A percentile compares a stretch with the other conserved stretches of the same genome.
phyloP scores from a whole-genome alignment of 2,797 vertebrate species.

The Podarcis siculus region DNA sequence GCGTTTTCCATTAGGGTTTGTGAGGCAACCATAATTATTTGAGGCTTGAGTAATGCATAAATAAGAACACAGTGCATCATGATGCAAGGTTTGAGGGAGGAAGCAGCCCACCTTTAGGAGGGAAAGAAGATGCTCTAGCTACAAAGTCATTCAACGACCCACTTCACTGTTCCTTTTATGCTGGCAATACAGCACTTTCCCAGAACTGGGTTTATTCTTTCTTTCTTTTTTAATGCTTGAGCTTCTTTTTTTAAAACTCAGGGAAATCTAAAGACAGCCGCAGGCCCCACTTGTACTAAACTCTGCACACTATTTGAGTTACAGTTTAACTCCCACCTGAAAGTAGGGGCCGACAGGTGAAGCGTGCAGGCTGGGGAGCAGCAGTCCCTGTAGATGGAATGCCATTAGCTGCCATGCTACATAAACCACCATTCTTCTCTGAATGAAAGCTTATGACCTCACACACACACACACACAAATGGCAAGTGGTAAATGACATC shows the following conservation, averaged over 20 bases:
- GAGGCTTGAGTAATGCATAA: not conserved
- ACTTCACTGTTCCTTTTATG: slow-evolving; percentile 19
- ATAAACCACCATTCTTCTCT: slow-evolving; percentile 44
- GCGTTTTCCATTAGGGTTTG: not conserved
- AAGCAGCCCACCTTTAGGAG: not conserved
- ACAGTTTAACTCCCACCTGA: slow-evolving; percentile 70
- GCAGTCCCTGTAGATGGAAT: slow-evolving; percentile 36
- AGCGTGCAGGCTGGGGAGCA: slow-evolving; percentile 52
- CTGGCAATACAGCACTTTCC: not conserved
- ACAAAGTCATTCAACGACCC: not conserved
- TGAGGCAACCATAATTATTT: not conserved
- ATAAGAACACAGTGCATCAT: not conserved
- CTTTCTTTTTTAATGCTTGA: slow-evolving; percentile 51
- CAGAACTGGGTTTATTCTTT: slow-evolving; percentile 24
- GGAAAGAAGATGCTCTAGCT: not conserved
- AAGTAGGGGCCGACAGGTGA: slow-evolving; percentile 68
- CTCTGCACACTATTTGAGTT: slow-evolving; percentile 55
- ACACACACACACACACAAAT: slow-evolving; percentile 32
- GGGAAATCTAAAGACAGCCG: slow-evolving; percentile 51
- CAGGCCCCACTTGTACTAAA: slow-evolving; percentile 58
- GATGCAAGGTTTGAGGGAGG: not conserved
- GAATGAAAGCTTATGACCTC: slow-evolving; percentile 35
- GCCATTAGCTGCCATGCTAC: slow-evolving; percentile 37
- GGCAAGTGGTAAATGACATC: slow-evolving; percentile 16
- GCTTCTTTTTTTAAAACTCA: slow-evolving; percentile 57